Evolutionary conservation across 1,140 invertebrate species (phyloP), one percentile per base, ranked within the genome.

Genomic region (Pseudomyrmex gracilis): DNA sequence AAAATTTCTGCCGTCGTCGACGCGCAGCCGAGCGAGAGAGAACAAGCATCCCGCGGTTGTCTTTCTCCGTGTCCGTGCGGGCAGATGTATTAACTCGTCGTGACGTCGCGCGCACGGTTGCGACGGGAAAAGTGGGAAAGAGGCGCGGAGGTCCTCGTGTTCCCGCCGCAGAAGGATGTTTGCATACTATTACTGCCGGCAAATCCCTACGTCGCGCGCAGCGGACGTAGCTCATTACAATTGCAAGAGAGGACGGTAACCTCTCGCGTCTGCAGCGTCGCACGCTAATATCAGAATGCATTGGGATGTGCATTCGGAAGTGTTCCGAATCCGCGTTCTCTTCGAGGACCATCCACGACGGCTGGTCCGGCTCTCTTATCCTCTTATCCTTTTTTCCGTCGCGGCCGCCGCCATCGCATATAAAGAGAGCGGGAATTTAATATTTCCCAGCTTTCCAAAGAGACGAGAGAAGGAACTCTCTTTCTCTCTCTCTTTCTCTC

Each of bases 61-160:
- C 22, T 34, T 34, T 34, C 22, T 43, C 43, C 73, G 73, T 85
- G 83, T 80, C 77, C 64, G 66, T 34, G 47, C 78, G 71, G 86
- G 66, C 76, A 73, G 76, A 87, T 85, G 77, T 88, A 88, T 88
- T 88, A 88, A 88, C 87, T 85, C 84, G 87, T 87, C 84, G 76
- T 88, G 83, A 88, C 83, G 86, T 73, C 76, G 71, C 55, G 64
- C 49, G 64, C 49, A 24, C 49, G 61, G 20, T 51, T 47, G 70
- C 20, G 34, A 34, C 70, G 58, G 71, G 77, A 76, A 85, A 82
- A 77, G 73, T 80, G 53, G 34, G 17, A 57, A 43, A 22, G n/a
- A 53, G 57, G n/a, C 8, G 20, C 20, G 47, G 60, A 55, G 43
- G 49, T 80, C 66, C 66, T 71, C 76, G 66, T 57, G 64, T 58